Conservation (phyloP, 2,113 vertebrate species). For the Campylomormyrus numenius region DNA sequence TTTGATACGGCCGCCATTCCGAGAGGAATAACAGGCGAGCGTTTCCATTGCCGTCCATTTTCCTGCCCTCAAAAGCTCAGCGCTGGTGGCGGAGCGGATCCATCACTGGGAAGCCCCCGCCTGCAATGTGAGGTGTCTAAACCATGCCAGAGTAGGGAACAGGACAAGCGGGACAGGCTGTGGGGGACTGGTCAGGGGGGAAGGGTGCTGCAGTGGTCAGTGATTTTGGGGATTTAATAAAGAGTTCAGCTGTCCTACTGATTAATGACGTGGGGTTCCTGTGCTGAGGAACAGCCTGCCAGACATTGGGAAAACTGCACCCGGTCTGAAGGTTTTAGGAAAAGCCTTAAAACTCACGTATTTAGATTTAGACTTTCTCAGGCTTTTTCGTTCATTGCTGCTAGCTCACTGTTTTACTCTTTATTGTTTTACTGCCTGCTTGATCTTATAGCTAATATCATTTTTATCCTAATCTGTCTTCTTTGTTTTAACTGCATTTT, state of each 20-base stretch:
- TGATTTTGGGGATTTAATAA: neutral
- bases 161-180: neutral
- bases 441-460: neutral
- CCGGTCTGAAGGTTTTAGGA: neutral
- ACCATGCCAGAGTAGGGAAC: neutral
- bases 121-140: slow-evolving; percentile 10
- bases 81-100: neutral
- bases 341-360: neutral
- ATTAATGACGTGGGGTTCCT: neutral
- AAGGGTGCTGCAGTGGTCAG: neutral
- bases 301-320: neutral
- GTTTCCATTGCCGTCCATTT: slow-evolving; percentile 15
- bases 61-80: slow-evolving; percentile 10
- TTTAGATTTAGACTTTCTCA: neutral
- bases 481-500: neutral
- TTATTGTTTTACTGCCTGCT: neutral
- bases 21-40: slow-evolving; percentile 12
- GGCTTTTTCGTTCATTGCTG: neutral
- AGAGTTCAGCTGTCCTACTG: neutral
- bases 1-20: neutral
- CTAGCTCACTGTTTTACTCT: neutral
- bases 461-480: neutral
- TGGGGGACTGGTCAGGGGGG: neutral
- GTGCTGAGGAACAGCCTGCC: neutral
- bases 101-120: neutral